Percentiles rank a stretch among this genome's conserved stretches.
Evolutionary conservation across 64 coral and sea anemone species (phyloP).

Genomic region (Montipora cactus): DNA sequence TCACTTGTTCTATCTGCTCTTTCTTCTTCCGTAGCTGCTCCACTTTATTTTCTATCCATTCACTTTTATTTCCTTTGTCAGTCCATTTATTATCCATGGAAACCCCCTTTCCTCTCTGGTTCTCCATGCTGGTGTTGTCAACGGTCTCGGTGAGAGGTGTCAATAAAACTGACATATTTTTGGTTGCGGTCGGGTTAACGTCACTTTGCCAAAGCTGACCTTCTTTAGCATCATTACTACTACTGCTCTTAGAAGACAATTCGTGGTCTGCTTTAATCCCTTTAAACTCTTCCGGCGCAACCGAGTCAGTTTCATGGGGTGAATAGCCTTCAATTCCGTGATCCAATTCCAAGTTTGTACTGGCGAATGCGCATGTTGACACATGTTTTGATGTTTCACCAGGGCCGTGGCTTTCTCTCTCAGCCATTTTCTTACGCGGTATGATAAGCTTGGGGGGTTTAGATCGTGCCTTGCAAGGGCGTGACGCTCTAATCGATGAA

Average conservation of each 20-base stretch:
- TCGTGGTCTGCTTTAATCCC: no score
- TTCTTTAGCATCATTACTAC: neutral
- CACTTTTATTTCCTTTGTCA: neutral
- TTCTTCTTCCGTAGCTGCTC: constrained; percentile 28
- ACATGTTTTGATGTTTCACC: neutral
- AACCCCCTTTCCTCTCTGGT: neutral
- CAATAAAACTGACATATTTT: neutral
- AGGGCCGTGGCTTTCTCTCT: no score
- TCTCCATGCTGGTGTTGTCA: neutral
- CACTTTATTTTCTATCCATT: neutral
- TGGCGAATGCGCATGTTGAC: neutral
- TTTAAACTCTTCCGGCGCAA: neutral
- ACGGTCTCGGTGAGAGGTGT: neutral
- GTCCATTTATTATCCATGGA: neutral
- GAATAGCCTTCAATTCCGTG: neutral
- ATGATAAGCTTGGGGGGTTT: constrained; percentile 35
- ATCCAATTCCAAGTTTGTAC: neutral
- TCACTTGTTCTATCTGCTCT: constrained; percentile 42
- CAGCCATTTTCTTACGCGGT: neutral
- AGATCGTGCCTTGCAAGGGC: neutral
- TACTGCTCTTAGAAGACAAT: neutral
- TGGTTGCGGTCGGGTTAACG: neutral
- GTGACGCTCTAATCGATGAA: neutral
- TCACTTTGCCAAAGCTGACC: neutral
- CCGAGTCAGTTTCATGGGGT: neutral